Base-by-base conservation (phyloP, 2,888 invertebrate genomes). In the Cantharis rufa region DNA sequence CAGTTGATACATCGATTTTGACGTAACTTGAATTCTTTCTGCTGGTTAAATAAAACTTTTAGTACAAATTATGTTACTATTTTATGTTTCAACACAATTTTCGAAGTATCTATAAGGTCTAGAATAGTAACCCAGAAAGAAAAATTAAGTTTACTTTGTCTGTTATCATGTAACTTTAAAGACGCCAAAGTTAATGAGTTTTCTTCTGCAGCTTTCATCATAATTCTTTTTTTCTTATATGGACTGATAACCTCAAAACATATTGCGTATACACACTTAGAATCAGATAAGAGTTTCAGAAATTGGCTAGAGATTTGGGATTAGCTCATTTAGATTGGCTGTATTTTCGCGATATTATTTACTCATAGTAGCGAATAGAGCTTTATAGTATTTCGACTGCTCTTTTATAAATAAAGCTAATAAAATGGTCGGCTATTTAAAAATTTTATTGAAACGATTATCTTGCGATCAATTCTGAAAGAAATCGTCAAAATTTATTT, bases 231-330 rank as follows among this genome's bases (percentile, higher is more conserved):
- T 73, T 77, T 77, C 77, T 70, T 79, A 70, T 77, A 77, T 70
- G 70, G 64, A 75, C 73, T 76, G 76, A 78, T 74, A 72, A 63
- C 77, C 75, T 70, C 72, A 64, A 78, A 79, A 80, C 76, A 78
- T 77, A 79, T 80, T 79, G 79, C 77, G 75, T 79, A 74, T 78
- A 77, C 78, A 74, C 78, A 74, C 75, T 73, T 71, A 71, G 76
- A 82, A 82, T 80, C 81, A 80, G 80, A 82, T 80, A 80, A 74
- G 74, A 79, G 71, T 74, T 75, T 75, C 75, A 76, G 78, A 81
- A 82, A 82, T 81, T 81, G 82, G 79, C 80, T 80, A 69, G 81
- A 77, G 82, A 72, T 81, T 80, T 80, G 78, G 80, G 81, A 78
- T 79, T 79, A 78, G 77, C 77, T 82, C 82, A 82, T 82, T 81